Conservation (phyloP, 2,888 invertebrate genomes). For the Hermaeophaga mercurialis region DNA sequence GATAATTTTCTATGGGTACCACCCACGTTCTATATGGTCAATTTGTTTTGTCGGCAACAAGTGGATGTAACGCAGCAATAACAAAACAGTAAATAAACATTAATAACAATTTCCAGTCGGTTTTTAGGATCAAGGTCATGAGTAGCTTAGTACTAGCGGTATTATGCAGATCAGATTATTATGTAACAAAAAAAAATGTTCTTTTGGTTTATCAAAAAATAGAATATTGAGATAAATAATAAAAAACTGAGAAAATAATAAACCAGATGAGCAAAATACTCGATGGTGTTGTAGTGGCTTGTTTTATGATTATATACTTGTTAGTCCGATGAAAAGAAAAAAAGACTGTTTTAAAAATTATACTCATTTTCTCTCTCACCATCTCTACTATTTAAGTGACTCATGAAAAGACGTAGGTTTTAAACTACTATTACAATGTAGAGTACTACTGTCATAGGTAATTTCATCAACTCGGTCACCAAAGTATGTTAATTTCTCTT, state of each 20-base stretch:
- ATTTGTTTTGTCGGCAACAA: slow-evolving; percentile 30
- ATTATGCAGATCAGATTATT: no score
- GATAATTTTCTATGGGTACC: slow-evolving; percentile 12
- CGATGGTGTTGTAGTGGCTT: no score
- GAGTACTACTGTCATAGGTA: not conserved
- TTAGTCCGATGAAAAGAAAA: no score
- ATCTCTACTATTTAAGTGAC: not conserved
- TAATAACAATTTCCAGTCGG: slow-evolving; percentile 13
- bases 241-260: no score
- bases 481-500: not conserved
- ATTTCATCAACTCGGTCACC: not conserved
- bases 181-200: no score
- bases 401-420: not conserved
- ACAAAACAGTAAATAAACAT: slow-evolving; percentile 23
- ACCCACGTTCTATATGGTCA: slow-evolving; percentile 22
- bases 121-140: slow-evolving; percentile 17
- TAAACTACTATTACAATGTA: no score
- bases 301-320: no score
- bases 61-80: slow-evolving; percentile 27
- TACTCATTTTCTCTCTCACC: no score
- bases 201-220: no score
- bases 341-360: no score
- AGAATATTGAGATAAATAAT: no score
- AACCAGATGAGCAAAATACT: no score
- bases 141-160: slow-evolving; percentile 3